Evolutionary conservation across 2,888 invertebrate species (phyloP).

Genomic region (Lycia hirtaria): DNA sequence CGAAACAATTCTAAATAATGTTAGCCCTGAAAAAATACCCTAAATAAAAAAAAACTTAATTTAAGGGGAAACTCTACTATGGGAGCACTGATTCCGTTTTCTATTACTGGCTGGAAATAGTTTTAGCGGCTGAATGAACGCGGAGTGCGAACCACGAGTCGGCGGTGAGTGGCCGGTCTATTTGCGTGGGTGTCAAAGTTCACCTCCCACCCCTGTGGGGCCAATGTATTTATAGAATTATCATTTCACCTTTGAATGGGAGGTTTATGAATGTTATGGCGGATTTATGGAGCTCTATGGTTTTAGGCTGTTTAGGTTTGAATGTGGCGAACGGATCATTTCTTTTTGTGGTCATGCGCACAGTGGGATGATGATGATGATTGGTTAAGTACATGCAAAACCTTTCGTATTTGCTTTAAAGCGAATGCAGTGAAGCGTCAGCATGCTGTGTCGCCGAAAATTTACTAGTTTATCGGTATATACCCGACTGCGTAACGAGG

Average conservation of each 20-base stretch:
- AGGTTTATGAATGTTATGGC: conserved; percentile 7
- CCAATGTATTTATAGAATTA: conserved; percentile 53
- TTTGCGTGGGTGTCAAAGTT: conserved; percentile 70
- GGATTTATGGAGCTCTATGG: conserved; percentile 3
- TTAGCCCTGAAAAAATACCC: too few relatives aligned
- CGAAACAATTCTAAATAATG: too few relatives aligned
- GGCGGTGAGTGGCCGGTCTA: conserved; percentile 50
- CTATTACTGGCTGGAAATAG: conserved; percentile 33
- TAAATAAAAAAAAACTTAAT: too few relatives aligned
- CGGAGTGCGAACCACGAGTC: conserved; percentile 43
- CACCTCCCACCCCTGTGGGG: conserved; percentile 55
- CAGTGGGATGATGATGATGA: too few relatives aligned
- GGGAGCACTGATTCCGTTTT: conserved; percentile 23
- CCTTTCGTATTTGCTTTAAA: too few relatives aligned
- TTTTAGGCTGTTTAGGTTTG: background rate
- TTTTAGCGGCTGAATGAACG: conserved; percentile 36
- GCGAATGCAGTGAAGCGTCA: too few relatives aligned
- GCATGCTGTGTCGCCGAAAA: too few relatives aligned
- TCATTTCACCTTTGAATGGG: conserved; percentile 43
- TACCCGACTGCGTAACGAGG: too few relatives aligned
- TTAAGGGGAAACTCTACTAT: too few relatives aligned
- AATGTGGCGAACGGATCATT: background rate
- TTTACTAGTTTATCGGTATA: too few relatives aligned
- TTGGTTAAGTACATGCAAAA: too few relatives aligned
- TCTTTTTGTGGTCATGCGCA: background rate